phyloP scores from a whole-genome alignment of 2,113 vertebrate genomes.

The Proterorhinus semilunaris region DNA sequence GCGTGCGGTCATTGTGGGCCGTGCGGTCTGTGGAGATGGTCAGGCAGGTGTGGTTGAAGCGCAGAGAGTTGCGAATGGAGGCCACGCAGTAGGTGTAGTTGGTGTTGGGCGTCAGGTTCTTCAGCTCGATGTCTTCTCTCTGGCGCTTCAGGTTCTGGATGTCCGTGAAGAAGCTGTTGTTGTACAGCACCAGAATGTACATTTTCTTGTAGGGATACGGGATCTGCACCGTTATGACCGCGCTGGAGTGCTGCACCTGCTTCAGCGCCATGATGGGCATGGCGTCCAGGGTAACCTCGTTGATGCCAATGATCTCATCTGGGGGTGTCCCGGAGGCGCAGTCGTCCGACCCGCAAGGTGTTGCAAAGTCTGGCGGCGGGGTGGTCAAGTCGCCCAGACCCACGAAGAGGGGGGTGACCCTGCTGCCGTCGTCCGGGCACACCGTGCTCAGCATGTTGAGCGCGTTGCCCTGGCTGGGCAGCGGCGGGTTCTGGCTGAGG shows the following conservation, averaged over 20 bases:
- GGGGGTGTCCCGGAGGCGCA: conserved; percentile 88
- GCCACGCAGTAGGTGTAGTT: conserved; percentile 97
- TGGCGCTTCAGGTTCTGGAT: conserved; percentile 85
- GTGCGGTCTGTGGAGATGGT: conserved; percentile 84
- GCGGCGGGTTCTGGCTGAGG: conserved; percentile 85
- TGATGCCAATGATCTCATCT: conserved; percentile 80
- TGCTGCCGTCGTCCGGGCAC: conserved; percentile 79
- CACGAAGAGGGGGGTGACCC: conserved; percentile 70
- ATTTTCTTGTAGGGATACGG: conserved; percentile 91
- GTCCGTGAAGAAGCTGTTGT: conserved; percentile 89
- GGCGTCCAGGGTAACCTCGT: conserved; percentile 77
- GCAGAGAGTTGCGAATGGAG: conserved; percentile 87
- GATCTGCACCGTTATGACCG: conserved; percentile 87
- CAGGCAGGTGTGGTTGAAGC: conserved; percentile 95
- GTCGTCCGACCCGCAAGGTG: conserved; percentile 86
- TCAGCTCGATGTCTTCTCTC: conserved; percentile 87
- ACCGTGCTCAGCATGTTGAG: conserved; percentile 86
- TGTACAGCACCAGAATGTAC: conserved; percentile 94
- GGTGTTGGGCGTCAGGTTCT: conserved; percentile 86
- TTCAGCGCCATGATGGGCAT: conserved; percentile 85
- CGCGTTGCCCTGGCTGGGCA: conserved; percentile 85
- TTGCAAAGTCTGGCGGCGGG: conserved; percentile 74
- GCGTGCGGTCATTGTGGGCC: conserved; percentile 58
- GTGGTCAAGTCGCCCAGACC: conserved; percentile 74
- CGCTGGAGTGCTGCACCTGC: conserved; percentile 83